Conservation (phyloP, 2,113 vertebrate genomes). For the Noturus placidus region DNA sequence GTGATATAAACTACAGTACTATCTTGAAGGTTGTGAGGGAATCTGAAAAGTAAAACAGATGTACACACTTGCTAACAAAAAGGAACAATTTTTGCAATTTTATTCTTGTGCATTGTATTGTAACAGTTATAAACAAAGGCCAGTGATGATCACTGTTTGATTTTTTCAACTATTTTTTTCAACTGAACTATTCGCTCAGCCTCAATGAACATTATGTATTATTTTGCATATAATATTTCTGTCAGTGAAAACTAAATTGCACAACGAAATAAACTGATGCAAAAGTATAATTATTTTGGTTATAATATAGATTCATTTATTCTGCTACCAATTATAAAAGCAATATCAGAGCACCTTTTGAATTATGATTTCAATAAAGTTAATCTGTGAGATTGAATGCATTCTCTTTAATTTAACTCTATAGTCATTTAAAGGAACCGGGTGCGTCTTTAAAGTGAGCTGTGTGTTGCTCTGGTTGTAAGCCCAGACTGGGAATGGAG, state of each 20-base stretch:
- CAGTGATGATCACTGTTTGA: neutral
- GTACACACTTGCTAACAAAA: neutral
- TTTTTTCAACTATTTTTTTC: neutral
- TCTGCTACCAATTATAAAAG: neutral
- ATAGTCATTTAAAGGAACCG: neutral
- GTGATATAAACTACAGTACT: too few species aligned
- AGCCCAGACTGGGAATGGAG: constrained; percentile 19
- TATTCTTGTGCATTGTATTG: neutral
- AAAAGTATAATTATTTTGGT: neutral
- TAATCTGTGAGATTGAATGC: neutral
- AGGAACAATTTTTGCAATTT: neutral
- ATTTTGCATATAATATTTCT: neutral
- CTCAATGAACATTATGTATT: neutral
- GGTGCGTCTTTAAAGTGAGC: neutral
- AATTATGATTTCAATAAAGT: constrained; percentile 13
- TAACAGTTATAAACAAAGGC: neutral
- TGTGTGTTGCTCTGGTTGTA: constrained; percentile 16
- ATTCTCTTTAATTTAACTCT: neutral
- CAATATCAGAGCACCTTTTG: neutral
- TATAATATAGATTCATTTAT: neutral
- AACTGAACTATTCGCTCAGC: neutral
- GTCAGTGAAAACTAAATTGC: neutral
- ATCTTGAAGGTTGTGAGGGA: neutral
- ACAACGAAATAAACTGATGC: neutral
- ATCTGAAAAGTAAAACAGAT: neutral